Percentiles rank a stretch among this genome's conserved stretches.
phyloP scores from a whole-genome alignment of 2,797 vertebrate species.

The Crenuchus spilurus region DNA sequence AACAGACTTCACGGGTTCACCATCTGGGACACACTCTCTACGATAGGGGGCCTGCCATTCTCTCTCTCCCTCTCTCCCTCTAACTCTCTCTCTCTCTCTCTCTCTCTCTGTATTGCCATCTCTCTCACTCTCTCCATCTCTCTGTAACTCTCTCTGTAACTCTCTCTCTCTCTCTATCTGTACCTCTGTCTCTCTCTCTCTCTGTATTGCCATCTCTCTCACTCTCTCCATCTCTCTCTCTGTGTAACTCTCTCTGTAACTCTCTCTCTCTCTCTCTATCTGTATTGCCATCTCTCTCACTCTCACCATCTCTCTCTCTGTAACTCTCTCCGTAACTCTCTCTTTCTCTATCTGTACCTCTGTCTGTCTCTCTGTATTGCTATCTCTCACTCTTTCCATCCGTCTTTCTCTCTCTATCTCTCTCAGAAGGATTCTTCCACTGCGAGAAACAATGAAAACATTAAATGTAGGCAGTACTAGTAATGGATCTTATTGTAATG shows the following conservation, averaged over 20 bases:
- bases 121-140: background rate
- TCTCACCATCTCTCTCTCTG: slow-evolving; percentile 13
- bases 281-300: background rate
- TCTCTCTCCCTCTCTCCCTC: slow-evolving; percentile 21
- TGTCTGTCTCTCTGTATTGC: too few relatives aligned
- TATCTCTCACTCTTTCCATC: background rate
- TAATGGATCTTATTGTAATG: background rate
- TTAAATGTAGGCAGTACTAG: background rate
- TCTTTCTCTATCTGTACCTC: too few relatives aligned
- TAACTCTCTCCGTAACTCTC: background rate
- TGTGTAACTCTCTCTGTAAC: background rate
- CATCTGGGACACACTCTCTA: slow-evolving; percentile 46
- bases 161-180: background rate
- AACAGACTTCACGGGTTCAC: slow-evolving; percentile 58
- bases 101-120: background rate
- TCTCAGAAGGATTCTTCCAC: background rate
- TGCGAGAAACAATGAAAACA: background rate
- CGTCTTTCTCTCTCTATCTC: background rate
- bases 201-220: background rate
- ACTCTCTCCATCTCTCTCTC: background rate
- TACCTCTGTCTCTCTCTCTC: slow-evolving; percentile 19
- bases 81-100: background rate
- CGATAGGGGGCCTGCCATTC: slow-evolving; percentile 2
- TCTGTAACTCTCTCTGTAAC: background rate
- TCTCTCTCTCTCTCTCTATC: background rate